phyloP scores from a whole-genome alignment of 2,113 vertebrate species.

The Crotalus helleri region DNA sequence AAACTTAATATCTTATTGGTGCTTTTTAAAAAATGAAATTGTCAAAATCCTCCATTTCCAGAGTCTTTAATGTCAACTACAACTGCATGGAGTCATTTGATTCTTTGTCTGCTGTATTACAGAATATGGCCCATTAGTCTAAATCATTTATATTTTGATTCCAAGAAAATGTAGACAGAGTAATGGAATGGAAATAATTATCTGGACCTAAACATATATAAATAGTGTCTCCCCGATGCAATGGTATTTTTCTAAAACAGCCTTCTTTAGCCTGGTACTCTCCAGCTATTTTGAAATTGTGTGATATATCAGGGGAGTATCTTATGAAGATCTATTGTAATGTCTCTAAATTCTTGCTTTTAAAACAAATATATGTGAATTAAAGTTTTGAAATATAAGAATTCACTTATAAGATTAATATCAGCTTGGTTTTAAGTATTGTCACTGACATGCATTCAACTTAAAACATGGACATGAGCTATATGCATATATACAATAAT shows the following conservation, averaged over 20 bases:
- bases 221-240: not conserved
- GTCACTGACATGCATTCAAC: not conserved
- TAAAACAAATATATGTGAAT: not conserved
- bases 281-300: not conserved
- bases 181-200: not conserved
- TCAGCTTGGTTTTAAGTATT: not conserved
- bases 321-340: not conserved
- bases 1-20: not conserved
- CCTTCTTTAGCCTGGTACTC: not conserved
- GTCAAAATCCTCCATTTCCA: not conserved
- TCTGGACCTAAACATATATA: not conserved
- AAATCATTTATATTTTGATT: not conserved
- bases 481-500: not conserved
- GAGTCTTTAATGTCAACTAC: not conserved
- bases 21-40: not conserved
- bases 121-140: not conserved
- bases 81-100: not conserved
- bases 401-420: not conserved
- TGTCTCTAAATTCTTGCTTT: not conserved
- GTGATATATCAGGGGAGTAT: not conserved
- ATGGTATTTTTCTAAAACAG: not conserved
- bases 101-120: not conserved
- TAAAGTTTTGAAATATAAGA: not conserved
- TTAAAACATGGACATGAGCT: constrained; percentile 7
- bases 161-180: not conserved